These are phyloP conservation scores for Dasyurus viverrinus DNA, from an alignment of 2,113 vertebrate genomes.

Conservation along the genomic window DNA sequence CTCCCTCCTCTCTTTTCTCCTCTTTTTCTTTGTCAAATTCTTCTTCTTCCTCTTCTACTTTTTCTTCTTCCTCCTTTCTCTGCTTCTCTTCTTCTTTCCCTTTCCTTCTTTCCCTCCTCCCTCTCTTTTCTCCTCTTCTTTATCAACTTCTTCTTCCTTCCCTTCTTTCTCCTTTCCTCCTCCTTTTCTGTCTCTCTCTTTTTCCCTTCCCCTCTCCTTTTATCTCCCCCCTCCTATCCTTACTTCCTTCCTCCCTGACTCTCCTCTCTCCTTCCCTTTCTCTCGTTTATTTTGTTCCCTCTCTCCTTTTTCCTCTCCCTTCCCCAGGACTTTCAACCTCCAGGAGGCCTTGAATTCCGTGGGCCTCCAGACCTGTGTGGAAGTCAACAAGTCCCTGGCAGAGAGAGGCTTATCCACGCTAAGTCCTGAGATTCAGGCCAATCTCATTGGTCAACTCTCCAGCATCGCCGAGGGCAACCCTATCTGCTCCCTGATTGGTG, in stretches of 20 bases:
- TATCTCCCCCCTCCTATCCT: not conserved
- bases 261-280: not conserved
- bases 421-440: slow-evolving; percentile 85
- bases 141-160: too few species aligned
- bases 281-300: too few species aligned
- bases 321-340: slow-evolving; percentile 88
- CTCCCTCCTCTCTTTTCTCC: not conserved
- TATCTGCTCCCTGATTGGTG: slow-evolving; percentile 91
- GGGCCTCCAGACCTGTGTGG: slow-evolving; percentile 89
- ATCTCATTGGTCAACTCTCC: slow-evolving; percentile 91
- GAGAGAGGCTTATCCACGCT: slow-evolving; percentile 87
- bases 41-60: fast-evolving
- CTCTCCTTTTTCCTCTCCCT: too few species aligned
- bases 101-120: not conserved
- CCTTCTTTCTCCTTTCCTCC: fast-evolving
- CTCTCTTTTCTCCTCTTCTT: too few species aligned
- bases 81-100: too few species aligned
- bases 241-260: not conserved
- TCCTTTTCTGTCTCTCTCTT: not conserved
- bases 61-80: too few species aligned
- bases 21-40: too few species aligned
- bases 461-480: slow-evolving; percentile 91
- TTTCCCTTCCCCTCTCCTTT: not conserved
- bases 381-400: slow-evolving; percentile 89
- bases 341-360: slow-evolving; percentile 89